These are phyloP conservation scores for Monarcha castaneiventris DNA, from an alignment of 2,113 vertebrate species.

Conservation along the genomic window DNA sequence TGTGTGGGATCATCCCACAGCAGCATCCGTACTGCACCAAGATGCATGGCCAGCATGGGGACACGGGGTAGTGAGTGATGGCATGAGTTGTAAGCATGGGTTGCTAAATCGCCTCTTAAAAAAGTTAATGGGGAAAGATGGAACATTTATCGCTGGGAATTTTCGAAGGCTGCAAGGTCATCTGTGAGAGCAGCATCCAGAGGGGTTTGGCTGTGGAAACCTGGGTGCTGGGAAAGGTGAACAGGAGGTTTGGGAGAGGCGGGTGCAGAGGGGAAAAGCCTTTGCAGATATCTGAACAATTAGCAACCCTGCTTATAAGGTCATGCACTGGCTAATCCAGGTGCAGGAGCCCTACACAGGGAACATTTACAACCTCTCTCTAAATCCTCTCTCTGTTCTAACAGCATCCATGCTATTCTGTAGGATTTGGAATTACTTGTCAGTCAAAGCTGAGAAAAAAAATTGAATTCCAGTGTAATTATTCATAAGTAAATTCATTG, in stretches of 20 bases:
- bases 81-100: conserved; percentile 17
- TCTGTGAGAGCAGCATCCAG: not conserved
- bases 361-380: conserved; percentile 14
- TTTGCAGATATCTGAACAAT: not conserved
- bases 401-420: conserved; percentile 23
- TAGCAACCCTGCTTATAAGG: conserved; percentile 57
- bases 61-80: not conserved
- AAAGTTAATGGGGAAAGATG: not conserved
- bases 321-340: conserved; percentile 14
- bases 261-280: not conserved
- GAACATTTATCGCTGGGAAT: not conserved
- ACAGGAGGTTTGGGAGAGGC: not conserved
- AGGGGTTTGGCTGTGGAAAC: not conserved
- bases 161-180: not conserved
- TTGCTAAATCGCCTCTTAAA: not conserved
- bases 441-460: conserved; percentile 52
- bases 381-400: conserved; percentile 57
- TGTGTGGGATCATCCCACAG: not conserved
- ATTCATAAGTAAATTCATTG: conserved; percentile 60
- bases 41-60: conserved; percentile 35
- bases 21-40: not conserved
- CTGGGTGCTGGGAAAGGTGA: not conserved
- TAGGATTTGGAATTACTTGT: conserved; percentile 59
- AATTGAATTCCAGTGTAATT: conserved; percentile 45
- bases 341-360: conserved; percentile 36